Evolutionary conservation across 2,888 invertebrate species (phyloP), one percentile per base, ranked within the genome.

Genomic region (Tillus elongatus): DNA sequence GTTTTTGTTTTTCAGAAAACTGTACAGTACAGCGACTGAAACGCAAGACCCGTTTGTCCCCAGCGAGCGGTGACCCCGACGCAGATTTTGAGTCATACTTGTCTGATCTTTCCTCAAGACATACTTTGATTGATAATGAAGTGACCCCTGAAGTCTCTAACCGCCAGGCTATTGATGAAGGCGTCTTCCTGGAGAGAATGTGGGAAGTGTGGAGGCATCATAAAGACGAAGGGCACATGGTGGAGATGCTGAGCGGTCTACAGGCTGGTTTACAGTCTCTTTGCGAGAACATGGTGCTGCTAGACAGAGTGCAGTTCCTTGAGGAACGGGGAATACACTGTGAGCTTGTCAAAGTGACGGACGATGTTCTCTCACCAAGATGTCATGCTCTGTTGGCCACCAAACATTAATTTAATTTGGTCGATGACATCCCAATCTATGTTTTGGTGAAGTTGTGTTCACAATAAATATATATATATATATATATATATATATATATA

Each of bases 351-450:
- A 75, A 73, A 59, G 70, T 81, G 40, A 70, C 77, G 41, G 65
- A 79, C 55, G 75, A 75, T 44, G 61, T 61, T 38, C 61, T 75
- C 46, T 82, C 82, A n/a, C 80, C 82, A 0, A 68, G 80, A 51
- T 79, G 79, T 59, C 67, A 72, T 48, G 79, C 74, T 19, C 60
- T 80, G 43, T 53, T 77, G 45, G 75, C 74, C 37, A 58, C 58
- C 51, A 77, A 76, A 19, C 24, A n/a, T 6, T 19, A n/a, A 19
- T n/a, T n/a, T n/a, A n/a, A n/a, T n/a, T n/a, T n/a, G n/a, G n/a
- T n/a, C n/a, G n/a, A n/a, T n/a, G n/a, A n/a, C n/a, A n/a, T n/a
- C n/a, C n/a, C n/a, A n/a, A n/a, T n/a, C n/a, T n/a, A n/a, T n/a
- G n/a, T n/a, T n/a, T n/a, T n/a, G n/a, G n/a, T n/a, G n/a, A n/a